Percentiles rank a stretch among this genome's conserved stretches.
These are phyloP conservation scores for Perodicticus potto DNA, from an alignment of 2,797 vertebrate genomes.

Conservation along the genomic window DNA sequence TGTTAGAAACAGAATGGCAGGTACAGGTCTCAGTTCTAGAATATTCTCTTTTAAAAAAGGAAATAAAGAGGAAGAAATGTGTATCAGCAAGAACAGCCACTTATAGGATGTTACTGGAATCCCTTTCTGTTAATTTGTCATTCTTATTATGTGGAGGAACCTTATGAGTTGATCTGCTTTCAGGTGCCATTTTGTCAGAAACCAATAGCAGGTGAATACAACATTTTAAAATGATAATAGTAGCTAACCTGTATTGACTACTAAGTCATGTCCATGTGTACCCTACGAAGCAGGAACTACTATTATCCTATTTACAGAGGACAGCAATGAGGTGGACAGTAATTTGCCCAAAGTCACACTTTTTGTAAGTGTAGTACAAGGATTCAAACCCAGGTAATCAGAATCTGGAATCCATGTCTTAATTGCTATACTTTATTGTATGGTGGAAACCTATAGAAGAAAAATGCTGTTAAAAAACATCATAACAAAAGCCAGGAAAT, in stretches of 20 bases:
- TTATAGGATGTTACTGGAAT: accelerated
- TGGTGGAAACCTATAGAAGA: background rate
- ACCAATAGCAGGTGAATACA: conserved; percentile 5
- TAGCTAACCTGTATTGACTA: background rate
- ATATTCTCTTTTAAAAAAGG: background rate
- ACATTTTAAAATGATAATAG: background rate
- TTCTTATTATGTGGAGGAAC: conserved; percentile 32
- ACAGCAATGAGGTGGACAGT: background rate
- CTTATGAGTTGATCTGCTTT: background rate
- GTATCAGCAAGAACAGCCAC: background rate
- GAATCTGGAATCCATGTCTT: background rate
- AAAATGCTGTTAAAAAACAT: background rate
- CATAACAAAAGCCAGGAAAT: conserved; percentile 16
- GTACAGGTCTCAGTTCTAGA: background rate
- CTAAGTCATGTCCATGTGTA: background rate
- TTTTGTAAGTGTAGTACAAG: background rate
- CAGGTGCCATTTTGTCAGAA: background rate
- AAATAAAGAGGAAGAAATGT: background rate
- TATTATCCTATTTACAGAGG: background rate
- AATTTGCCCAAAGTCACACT: background rate
- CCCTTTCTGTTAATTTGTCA: background rate
- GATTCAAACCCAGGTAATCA: background rate
- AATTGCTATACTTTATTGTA: background rate
- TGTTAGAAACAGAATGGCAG: background rate
- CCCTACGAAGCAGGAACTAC: background rate